Conservation (phyloP, 2,888 invertebrate genomes). For the Tuberolachnus salignus region DNA sequence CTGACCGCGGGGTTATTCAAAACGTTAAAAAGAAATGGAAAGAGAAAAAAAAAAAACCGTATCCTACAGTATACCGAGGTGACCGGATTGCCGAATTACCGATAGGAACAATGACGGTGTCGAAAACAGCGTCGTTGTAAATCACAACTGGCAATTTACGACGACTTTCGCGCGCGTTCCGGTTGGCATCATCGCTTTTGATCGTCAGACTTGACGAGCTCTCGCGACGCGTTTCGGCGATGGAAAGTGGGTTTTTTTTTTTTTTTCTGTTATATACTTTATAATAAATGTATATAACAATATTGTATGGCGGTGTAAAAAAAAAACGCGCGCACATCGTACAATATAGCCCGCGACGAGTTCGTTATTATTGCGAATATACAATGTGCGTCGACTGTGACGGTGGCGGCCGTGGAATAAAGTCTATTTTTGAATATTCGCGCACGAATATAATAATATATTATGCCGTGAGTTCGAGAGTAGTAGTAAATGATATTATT, state of each 20-base stretch:
- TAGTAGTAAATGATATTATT: no score
- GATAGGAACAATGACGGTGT: constrained; percentile 18
- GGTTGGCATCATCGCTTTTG: constrained; percentile 35
- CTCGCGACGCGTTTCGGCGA: not conserved
- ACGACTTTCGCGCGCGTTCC: constrained; percentile 32
- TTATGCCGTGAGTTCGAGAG: no score
- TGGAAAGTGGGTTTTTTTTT: constrained; percentile 20
- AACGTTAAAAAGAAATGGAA: no score
- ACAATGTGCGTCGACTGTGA: constrained; percentile 12
- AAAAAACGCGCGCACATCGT: not conserved
- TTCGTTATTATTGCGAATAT: not conserved
- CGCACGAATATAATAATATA: not conserved
- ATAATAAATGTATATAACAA: constrained; percentile 2
- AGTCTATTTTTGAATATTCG: constrained; percentile 35
- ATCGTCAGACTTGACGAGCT: constrained; percentile 42
- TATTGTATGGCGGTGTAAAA: not conserved
- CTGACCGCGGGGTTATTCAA: no score
- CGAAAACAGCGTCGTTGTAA: not conserved
- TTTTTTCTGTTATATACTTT: not conserved
- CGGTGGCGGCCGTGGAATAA: not conserved
- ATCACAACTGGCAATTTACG: constrained; percentile 12
- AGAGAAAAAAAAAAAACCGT: no score
- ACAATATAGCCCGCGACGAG: not conserved
- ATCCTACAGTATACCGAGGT: no score
- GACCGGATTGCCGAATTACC: no score